Evolutionary conservation across 2,797 vertebrate genomes (phyloP).

Genomic region (Betta splendens): DNA sequence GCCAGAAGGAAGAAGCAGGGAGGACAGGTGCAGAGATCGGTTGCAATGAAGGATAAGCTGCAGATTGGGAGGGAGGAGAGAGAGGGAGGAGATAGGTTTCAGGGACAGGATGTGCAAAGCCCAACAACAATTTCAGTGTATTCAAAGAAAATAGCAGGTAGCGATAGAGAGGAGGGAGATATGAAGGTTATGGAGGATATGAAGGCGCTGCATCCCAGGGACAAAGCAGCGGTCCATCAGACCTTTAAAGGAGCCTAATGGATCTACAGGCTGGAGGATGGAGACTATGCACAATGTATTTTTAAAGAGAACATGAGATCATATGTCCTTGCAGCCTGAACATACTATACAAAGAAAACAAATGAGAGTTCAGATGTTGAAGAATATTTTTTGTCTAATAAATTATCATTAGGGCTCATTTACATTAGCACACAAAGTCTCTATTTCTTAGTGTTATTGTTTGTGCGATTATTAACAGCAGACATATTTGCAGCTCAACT

Average conservation of each 20-base stretch:
- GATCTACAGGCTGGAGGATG: background rate
- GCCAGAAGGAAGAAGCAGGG: constrained; percentile 13
- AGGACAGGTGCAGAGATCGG: constrained; percentile 27
- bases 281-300: background rate
- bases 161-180: constrained; percentile 5
- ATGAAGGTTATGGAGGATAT: constrained; percentile 50
- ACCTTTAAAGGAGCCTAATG: constrained; percentile 6
- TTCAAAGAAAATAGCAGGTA: constrained; percentile 33
- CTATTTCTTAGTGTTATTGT: background rate
- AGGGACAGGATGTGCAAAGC: constrained; percentile 20
- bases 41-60: constrained; percentile 7
- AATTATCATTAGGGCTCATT: background rate
- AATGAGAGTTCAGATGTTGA: background rate
- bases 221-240: constrained; percentile 14
- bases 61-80: background rate
- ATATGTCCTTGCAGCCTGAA: no score
- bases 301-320: background rate
- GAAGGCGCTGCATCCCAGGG: constrained; percentile 40
- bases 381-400: background rate
- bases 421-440: background rate
- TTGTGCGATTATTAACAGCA: background rate
- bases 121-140: constrained; percentile 40
- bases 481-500: background rate
- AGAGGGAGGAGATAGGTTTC: background rate
- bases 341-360: background rate